Base-by-base conservation (phyloP, 92 coral and sea anemone genomes). In the Phenganax stokvisi region DNA sequence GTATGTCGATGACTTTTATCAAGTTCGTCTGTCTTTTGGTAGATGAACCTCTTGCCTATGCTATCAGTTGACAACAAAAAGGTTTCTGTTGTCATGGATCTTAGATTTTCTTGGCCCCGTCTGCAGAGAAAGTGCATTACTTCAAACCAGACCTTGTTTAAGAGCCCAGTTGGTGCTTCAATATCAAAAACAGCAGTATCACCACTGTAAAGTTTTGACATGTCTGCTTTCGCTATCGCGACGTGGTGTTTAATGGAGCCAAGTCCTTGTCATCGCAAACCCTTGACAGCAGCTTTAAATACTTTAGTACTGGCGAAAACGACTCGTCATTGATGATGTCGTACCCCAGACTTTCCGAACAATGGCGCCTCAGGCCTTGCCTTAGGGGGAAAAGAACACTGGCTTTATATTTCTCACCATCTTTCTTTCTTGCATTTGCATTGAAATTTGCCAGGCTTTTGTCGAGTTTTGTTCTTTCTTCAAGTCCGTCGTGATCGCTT, bases 121-220 rank as follows among this genome's bases (percentile, higher is more conserved):
- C 80, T 20, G 53, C 80, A 75, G 6, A 75, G 51, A 28, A 56
- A 75, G 29, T 56, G 57, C 80, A 75, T 75, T 7, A 75, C 54
- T n/a, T 75, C 79, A 15, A 74, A 74, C 79, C 79, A 74, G 1
- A 74, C 79, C 55, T 74, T 74, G 64, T 74, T 74, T 17, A 54
- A 67, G 30, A 75, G 51, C 16, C 80, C 64, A 16, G 1, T 75
- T 75, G 80, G 80, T 6, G 80, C 57, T 10, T 75, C n/a, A 2
- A 29, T 75, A n/a, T 75, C 6, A n/a, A 75, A 75, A 27, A 75
- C 80, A 31, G 57, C 9, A 9, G 80, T 75, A 53, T 75, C 80
- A 17, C 54, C 54, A 16, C 64, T 75, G 80, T 75, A 75, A 2
- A 75, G 80, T 57, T 75, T 75, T 10, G 80, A 12, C 80, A 75